Conservation (phyloP, 2,113 vertebrate genomes). For the Campylomormyrus tamandua region DNA sequence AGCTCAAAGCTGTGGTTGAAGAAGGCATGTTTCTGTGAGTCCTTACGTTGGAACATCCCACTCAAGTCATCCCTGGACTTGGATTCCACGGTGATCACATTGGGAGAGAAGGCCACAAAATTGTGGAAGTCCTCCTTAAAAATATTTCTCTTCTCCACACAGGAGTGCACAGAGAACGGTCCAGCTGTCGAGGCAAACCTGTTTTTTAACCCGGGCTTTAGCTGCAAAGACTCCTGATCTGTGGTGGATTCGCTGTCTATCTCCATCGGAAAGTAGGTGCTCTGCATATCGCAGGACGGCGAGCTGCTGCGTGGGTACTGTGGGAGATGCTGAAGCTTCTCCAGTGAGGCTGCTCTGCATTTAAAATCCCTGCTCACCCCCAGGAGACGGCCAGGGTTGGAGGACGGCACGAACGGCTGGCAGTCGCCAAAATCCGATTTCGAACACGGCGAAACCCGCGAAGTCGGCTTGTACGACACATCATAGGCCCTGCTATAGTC, state of each 20-base stretch:
- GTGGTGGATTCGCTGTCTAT: conserved; percentile 71
- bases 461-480: conserved; percentile 54
- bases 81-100: conserved; percentile 55
- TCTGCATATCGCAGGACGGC: conserved; percentile 77
- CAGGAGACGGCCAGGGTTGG: conserved; percentile 75
- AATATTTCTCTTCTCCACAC: conserved; percentile 78
- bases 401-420: conserved; percentile 65
- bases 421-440: conserved; percentile 68
- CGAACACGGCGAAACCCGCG: conserved; percentile 61
- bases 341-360: conserved; percentile 70
- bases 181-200: conserved; percentile 46
- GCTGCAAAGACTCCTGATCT: conserved; percentile 67
- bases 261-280: conserved; percentile 82
- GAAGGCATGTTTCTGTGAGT: conserved; percentile 53
- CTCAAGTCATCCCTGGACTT: conserved; percentile 48
- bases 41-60: conserved; percentile 51
- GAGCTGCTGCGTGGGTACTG: conserved; percentile 64
- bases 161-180: conserved; percentile 57
- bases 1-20: conserved; percentile 77
- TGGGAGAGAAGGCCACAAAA: conserved; percentile 69
- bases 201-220: conserved; percentile 45
- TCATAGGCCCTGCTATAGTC: conserved; percentile 60
- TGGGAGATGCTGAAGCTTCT: conserved; percentile 72
- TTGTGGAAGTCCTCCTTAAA: conserved; percentile 89
- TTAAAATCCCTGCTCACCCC: conserved; percentile 69